Conservation (phyloP, 2,888 invertebrate genomes). For the Aspidiotus rigidus region DNA sequence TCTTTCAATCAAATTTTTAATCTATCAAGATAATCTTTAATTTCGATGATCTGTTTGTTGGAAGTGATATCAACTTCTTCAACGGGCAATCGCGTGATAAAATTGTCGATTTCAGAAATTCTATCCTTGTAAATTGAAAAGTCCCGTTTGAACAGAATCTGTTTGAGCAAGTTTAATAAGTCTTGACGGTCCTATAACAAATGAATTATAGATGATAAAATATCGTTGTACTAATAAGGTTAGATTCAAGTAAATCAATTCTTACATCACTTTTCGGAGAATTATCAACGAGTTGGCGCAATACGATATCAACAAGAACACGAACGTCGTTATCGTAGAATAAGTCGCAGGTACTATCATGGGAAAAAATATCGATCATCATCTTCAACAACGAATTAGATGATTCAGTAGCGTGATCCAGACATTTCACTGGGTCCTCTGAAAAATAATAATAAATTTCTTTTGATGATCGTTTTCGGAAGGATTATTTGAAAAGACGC, state of each 20-base stretch:
- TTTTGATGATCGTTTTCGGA: not conserved
- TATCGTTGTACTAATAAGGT: not conserved
- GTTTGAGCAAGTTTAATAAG: conserved; percentile 10
- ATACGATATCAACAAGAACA: conserved; percentile 86
- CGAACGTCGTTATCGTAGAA: conserved; percentile 93
- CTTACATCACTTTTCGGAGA: conserved; percentile 73
- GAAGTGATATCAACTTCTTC: conserved; percentile 9
- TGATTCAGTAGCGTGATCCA: conserved; percentile 70
- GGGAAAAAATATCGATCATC: conserved; percentile 74
- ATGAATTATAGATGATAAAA: not conserved
- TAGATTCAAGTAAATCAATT: not conserved
- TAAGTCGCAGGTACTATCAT: conserved; percentile 66
- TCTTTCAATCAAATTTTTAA: not conserved
- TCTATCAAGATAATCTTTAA: conserved; percentile 4
- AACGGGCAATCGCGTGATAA: not conserved
- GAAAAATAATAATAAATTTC: conserved; percentile 6
- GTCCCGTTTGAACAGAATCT: conserved; percentile 15
- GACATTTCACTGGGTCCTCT: conserved; percentile 69
- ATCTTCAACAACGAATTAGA: conserved; percentile 81
- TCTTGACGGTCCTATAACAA: not conserved
- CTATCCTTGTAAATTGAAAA: conserved; percentile 8
- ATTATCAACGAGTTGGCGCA: conserved; percentile 80
- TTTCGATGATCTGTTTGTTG: conserved; percentile 14
- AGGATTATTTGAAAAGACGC: conserved; percentile 9
- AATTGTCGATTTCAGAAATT: conserved; percentile 4